These are phyloP conservation scores for Colletes latitarsis DNA, from an alignment of 1,140 invertebrate genomes.

Conservation along the genomic window DNA sequence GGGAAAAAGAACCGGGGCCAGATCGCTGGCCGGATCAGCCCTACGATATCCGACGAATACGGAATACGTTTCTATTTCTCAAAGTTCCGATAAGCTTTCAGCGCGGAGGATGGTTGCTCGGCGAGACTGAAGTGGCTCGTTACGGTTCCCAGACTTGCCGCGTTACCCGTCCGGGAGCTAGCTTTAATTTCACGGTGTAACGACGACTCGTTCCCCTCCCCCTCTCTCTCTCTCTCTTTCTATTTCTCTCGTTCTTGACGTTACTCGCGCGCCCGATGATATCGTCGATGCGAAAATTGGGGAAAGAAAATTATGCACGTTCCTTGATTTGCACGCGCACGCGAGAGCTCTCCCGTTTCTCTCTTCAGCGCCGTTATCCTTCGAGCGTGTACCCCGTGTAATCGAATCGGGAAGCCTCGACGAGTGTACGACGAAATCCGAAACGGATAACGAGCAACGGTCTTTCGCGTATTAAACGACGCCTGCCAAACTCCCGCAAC, in stretches of 20 bases:
- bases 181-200: slow-evolving; percentile 59
- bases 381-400: background rate
- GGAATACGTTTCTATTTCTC: slow-evolving; percentile 32
- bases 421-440: background rate
- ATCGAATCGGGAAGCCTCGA: background rate
- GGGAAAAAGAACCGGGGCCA: slow-evolving; percentile 16
- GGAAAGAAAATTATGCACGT: background rate
- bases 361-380: too few species aligned
- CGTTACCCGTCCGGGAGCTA: slow-evolving; percentile 28
- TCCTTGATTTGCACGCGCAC: background rate
- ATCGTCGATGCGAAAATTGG: slow-evolving; percentile 9
- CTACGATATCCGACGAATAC: slow-evolving; percentile 28
- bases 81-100: slow-evolving; percentile 52
- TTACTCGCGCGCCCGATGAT: background rate
- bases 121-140: slow-evolving; percentile 50
- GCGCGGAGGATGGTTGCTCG: slow-evolving; percentile 14
- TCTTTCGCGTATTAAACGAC: background rate
- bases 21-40: background rate
- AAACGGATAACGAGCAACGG: background rate
- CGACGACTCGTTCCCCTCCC: slow-evolving; percentile 32
- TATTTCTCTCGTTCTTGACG: too few species aligned
- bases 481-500: background rate
- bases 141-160: slow-evolving; percentile 46
- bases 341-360: background rate
- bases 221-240: background rate